Percentiles rank a stretch among this genome's conserved stretches.
These are phyloP conservation scores for Eurytoma adleriae DNA, from an alignment of 2,888 invertebrate species.

Conservation along the genomic window DNA sequence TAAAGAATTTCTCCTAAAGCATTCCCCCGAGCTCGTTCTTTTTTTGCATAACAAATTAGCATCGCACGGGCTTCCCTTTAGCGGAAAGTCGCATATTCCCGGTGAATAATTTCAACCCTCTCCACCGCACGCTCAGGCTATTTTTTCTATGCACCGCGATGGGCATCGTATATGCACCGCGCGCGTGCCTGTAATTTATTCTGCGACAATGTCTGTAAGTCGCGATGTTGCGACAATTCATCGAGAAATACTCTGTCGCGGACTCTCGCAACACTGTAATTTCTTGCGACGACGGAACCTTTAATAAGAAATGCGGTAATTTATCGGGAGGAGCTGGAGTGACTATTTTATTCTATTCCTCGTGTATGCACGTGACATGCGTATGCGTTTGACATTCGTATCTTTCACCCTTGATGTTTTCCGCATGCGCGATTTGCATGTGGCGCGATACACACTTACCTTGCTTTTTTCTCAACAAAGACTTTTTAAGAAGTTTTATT, in stretches of 20 bases:
- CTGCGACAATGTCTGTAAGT: neutral
- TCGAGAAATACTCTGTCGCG: neutral
- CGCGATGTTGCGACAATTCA: conserved; percentile 2
- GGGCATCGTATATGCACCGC: neutral
- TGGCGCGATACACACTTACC: neutral
- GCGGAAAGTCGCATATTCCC: neutral
- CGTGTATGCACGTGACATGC: neutral
- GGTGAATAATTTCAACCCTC: conserved; percentile 33
- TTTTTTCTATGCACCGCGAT: conserved; percentile 26
- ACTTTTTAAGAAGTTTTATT: neutral
- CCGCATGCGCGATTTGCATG: neutral
- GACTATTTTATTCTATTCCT: neutral
- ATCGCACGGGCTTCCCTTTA: neutral
- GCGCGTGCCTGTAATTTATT: neutral
- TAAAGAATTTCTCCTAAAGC: neutral
- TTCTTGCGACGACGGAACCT: neutral
- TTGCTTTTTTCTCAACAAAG: neutral
- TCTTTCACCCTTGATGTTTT: conserved; percentile 11
- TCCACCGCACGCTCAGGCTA: conserved; percentile 13
- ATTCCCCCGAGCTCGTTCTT: neutral
- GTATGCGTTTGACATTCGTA: neutral
- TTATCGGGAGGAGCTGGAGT: neutral
- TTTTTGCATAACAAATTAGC: conserved; percentile 24
- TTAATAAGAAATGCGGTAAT: conserved; percentile 11
- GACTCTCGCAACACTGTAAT: neutral